These are phyloP conservation scores for Montipora foliosa DNA, from an alignment of 64 coral and sea anemone species.

Conservation along the genomic window DNA sequence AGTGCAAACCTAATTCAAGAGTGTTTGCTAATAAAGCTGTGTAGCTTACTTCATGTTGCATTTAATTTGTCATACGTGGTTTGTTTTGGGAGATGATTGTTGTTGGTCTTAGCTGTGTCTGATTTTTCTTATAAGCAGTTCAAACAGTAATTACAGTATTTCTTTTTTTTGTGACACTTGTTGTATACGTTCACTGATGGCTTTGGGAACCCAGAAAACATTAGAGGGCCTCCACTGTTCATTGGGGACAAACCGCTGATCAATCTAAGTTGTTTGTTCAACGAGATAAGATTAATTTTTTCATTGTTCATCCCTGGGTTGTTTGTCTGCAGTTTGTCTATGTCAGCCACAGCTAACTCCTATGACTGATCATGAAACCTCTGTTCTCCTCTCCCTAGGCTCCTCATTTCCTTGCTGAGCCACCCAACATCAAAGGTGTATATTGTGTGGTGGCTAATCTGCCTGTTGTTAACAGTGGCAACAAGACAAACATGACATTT, in stretches of 20 bases:
- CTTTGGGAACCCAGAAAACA: too few relatives aligned
- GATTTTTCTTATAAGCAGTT: background rate
- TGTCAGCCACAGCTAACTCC: conserved; percentile 1
- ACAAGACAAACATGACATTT: conserved; percentile 84
- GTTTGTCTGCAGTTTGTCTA: background rate
- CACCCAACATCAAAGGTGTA: conserved; percentile 78
- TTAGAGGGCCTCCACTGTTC: too few relatives aligned
- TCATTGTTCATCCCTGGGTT: background rate
- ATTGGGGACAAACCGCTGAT: too few relatives aligned
- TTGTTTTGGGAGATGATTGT: conserved; percentile 26
- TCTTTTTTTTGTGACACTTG: too few relatives aligned
- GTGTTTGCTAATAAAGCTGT: background rate
- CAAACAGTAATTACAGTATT: too few relatives aligned
- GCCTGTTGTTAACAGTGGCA: conserved; percentile 64
- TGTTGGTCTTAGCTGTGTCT: conserved; percentile 32
- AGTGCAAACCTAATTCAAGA: background rate
- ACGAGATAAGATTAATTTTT: background rate
- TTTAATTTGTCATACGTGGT: conserved; percentile 18
- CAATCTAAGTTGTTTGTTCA: too few relatives aligned
- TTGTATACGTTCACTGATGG: too few relatives aligned
- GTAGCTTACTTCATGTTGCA: conserved; percentile 27
- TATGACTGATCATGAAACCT: conserved; percentile 77
- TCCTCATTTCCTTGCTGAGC: conserved; percentile 68
- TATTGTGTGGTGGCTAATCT: conserved; percentile 91
- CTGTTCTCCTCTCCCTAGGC: conserved; percentile 94